Base-by-base conservation (phyloP, 2,888 invertebrate genomes). In the Rugalucina vietnamica region DNA sequence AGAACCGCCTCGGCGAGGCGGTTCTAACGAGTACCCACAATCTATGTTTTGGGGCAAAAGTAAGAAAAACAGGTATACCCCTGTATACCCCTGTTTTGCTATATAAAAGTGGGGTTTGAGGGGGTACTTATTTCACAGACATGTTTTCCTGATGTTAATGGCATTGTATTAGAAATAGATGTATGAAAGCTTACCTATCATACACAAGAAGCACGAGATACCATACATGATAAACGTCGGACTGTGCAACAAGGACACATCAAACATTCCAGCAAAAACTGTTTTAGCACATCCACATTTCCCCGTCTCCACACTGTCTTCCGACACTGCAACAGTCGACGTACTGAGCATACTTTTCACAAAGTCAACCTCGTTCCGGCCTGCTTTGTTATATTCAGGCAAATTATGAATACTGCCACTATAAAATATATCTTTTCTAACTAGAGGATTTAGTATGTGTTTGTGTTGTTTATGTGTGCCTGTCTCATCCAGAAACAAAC, bases 371-470 rank as follows among this genome's bases (percentile, higher is more conserved):
- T 88, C 86, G 74, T 82, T 88, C n/a, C n/a, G n/a, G 32, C 81
- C 85, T 14, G 90, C 86, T 14, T 78, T 81, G 36, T 57, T 75
- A 76, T 88, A 87, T 74, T 91, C 89, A 0, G 90, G 88, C 5
- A 99, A 96, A 95, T 99, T 97, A 84, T 97, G 96, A 29, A 99
- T 97, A 72, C 98, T 98, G 36, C 99, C 99, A 0, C 98, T 98
- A 95, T 99, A 99, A 96, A 99, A 99, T 93, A 99, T 98, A 95
- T 99, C 99, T 94, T 98, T 98, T 76, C 98, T 83, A 95, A 98
- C 98, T 93, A 98, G 96, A 0, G 98, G 98, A 43, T 94, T 93
- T 36, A 91, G 70, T 5, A 79, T 73, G 39, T 83, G 70, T 50
- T 79, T 71, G 39, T 71, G 37, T 49, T 76, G 76, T 39, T 77